Base-by-base conservation (phyloP, 2,888 invertebrate species). In the Ischnura elegans region DNA sequence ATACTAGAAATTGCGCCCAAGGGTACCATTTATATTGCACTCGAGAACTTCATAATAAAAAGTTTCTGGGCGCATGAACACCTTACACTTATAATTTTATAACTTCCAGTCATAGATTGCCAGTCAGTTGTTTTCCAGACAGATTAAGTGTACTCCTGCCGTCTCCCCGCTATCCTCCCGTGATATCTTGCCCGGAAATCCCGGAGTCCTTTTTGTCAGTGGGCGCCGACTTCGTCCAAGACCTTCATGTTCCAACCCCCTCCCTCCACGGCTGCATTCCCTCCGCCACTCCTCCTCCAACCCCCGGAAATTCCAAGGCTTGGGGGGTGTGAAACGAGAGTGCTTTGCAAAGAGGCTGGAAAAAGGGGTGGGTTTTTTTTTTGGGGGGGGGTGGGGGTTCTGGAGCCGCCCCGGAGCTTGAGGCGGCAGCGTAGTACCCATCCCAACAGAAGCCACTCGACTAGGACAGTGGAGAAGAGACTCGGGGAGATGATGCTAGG, bases 401-500 rank as follows among this genome's bases (percentile, higher is more conserved):
- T 76, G 76, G 29, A 76, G 76, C 66, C 95, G 95, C 95, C 95
- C 95, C 95, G 47, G 13, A 51, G 51, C 19, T 19, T 13, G 8
- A 6, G 16, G 2, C 6, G 51, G 51, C 19, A 51, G 51, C 8
- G 16, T 13, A 51, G 6, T 2, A 19, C 16, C 51, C 51, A 51
- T 51, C 51, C n/a, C 51, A 19, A 13, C 51, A 1, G 51, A 13
- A 19, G 16, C 47, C 51, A 51, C 51, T 51, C 51, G 51, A 51
- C 51, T 51, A 51, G 51, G 51, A 51, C 2, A 10, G 8, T 47
- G 47, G 47, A 47, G 47, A 47, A 47, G 51, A 10, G n/a, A n/a
- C n/a, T n/a, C n/a, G n/a, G 95, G 95, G 95, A 94, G 94, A 95
- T n/a, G n/a, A n/a, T n/a, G 95, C 95, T 95, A 95, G 95, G 95